Evolutionary conservation across 2,888 invertebrate genomes (phyloP).

Genomic region (Eupithecia centaureata): DNA sequence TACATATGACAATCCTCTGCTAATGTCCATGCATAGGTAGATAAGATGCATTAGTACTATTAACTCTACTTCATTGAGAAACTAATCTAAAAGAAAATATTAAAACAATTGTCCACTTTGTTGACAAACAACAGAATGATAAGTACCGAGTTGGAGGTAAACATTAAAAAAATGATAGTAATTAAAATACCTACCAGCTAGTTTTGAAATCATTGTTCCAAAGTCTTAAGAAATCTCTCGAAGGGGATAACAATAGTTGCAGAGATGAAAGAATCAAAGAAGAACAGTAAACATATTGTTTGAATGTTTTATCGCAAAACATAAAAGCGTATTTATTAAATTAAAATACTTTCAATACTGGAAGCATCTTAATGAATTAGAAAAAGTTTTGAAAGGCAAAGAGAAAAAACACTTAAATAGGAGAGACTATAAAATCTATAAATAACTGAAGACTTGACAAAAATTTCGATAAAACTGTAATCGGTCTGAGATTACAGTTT

Average conservation of each 20-base stretch:
- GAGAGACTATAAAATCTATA: background rate
- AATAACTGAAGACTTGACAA: background rate
- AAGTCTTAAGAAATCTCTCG: background rate
- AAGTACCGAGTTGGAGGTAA: background rate
- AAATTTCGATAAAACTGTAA: background rate
- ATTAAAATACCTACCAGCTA: background rate
- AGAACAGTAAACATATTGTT: background rate
- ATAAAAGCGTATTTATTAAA: background rate
- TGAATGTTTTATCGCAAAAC: background rate
- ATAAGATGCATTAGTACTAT: too few relatives aligned
- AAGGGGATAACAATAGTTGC: background rate
- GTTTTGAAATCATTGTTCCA: too few relatives aligned
- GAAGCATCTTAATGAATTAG: background rate
- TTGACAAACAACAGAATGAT: constrained; percentile 5
- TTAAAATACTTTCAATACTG: constrained; percentile 1
- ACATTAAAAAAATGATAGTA: background rate
- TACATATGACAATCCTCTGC: too few relatives aligned
- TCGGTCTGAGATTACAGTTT: too few relatives aligned
- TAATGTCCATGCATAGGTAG: background rate
- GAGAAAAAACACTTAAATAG: background rate
- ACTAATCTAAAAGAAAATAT: constrained; percentile 1
- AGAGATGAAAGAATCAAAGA: background rate
- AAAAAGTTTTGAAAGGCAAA: background rate
- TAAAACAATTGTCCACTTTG: constrained; percentile 8
- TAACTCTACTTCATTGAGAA: too few relatives aligned